phyloP scores from a whole-genome alignment of 2,113 vertebrate species.

The Pseudopodoces humilis region DNA sequence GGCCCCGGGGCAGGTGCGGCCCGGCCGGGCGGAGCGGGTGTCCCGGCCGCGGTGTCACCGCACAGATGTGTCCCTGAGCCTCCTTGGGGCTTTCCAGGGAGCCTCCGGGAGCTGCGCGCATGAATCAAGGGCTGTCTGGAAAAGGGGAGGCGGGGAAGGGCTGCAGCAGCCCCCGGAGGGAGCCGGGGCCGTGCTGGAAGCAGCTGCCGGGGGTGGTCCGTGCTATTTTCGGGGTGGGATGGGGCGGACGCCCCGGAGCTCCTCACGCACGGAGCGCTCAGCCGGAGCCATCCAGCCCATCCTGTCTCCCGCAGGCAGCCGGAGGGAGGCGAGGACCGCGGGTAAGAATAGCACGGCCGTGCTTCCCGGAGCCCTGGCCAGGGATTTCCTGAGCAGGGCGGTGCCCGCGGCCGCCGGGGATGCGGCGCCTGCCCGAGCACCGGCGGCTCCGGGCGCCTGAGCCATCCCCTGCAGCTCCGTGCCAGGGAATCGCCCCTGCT shows the following conservation, averaged over 20 bases:
- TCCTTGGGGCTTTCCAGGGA: slow-evolving; percentile 36
- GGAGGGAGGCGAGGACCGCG: background rate
- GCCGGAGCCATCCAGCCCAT: background rate
- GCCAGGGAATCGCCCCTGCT: background rate
- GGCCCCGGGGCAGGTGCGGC: background rate
- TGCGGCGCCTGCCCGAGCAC: background rate
- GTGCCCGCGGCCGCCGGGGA: accelerated
- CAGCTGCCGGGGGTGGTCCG: accelerated
- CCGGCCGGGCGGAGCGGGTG: background rate
- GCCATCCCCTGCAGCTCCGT: accelerated
- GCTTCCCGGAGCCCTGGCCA: background rate
- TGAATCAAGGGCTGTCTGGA: slow-evolving; percentile 21
- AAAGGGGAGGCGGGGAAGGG: background rate
- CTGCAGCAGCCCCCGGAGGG: background rate
- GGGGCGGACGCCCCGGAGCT: accelerated
- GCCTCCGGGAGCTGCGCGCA: background rate
- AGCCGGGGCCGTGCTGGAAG: background rate
- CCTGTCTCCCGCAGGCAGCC: background rate
- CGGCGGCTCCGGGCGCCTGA: background rate
- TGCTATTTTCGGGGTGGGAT: background rate
- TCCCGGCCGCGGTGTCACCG: background rate
- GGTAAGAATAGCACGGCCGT: background rate
- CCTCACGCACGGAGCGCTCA: accelerated
- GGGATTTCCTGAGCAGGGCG: slow-evolving; percentile 17
- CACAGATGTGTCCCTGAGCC: background rate